Evolutionary conservation across 2,888 invertebrate species (phyloP).

Genomic region (Sinodicranocentrus sp.): DNA sequence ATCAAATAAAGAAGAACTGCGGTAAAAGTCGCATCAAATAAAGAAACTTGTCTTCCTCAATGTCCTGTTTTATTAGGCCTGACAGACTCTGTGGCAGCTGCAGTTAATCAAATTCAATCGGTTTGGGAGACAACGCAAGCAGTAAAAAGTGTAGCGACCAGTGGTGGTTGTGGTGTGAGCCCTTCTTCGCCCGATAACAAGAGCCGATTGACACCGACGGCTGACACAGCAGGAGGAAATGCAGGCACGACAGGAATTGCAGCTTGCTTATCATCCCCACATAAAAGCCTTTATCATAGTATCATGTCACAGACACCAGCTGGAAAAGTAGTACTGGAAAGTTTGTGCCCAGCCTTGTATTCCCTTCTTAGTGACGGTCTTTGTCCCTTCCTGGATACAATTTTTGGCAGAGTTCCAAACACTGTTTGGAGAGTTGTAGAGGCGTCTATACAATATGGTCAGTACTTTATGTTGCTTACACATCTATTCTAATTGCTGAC

Average conservation of each 20-base stretch:
- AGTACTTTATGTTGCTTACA: no score
- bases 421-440: slow-evolving; percentile 95
- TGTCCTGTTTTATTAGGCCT: slow-evolving; percentile 80
- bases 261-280: slow-evolving; percentile 38
- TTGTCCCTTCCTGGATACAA: slow-evolving; percentile 88
- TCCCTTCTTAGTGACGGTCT: slow-evolving; percentile 91
- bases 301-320: slow-evolving; percentile 80
- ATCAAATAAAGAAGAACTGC: no score
- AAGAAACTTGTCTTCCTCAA: not conserved
- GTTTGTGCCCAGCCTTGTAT: slow-evolving; percentile 90
- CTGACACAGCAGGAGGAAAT: slow-evolving; percentile 38
- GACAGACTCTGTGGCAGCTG: slow-evolving; percentile 86
- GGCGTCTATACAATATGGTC: slow-evolving; percentile 90
- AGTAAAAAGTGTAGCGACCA: slow-evolving; percentile 34
- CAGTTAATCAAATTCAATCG: slow-evolving; percentile 82
- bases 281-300: slow-evolving; percentile 59
- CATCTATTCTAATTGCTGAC: slow-evolving; percentile 2
- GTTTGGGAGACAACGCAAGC: slow-evolving; percentile 67
- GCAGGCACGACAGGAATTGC: slow-evolving; percentile 8
- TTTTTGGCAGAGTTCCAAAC: slow-evolving; percentile 91
- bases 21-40: slow-evolving; percentile 17
- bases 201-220: slow-evolving; percentile 57
- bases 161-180: slow-evolving; percentile 25
- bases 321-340: slow-evolving; percentile 86
- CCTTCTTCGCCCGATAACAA: slow-evolving; percentile 50